Conservation (phyloP, 1,140 invertebrate genomes). For the Pteromalus puparum region DNA sequence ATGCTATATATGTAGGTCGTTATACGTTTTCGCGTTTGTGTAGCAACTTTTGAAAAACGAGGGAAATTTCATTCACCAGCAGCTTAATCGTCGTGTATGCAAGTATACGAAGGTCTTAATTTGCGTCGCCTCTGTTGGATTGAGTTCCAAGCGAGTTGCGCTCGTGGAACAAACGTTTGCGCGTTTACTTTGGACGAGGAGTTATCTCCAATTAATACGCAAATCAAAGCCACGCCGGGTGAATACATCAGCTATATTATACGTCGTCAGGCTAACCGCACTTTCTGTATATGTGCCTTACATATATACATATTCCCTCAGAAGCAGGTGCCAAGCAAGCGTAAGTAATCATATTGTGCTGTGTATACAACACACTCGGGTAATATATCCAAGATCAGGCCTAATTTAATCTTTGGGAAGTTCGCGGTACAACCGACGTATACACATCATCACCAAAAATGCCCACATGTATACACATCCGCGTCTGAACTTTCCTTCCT, state of each 20-base stretch:
- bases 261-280: not conserved
- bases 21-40: not conserved
- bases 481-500: not conserved
- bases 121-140: not conserved
- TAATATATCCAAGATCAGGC: not conserved
- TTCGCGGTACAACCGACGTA: not conserved
- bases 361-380: not conserved
- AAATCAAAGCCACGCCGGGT: constrained; percentile 1
- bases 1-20: not conserved
- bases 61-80: not conserved
- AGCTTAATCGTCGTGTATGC: not conserved
- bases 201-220: constrained; percentile 8
- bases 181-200: not conserved
- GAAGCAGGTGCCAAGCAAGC: not conserved
- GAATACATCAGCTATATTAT: not conserved
- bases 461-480: not conserved
- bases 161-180: not conserved
- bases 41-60: not conserved
- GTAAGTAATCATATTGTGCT: not conserved
- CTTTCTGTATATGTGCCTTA: not conserved
- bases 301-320: not conserved
- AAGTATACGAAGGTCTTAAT: not conserved
- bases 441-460: not conserved
- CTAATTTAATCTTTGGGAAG: constrained; percentile 27
- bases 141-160: too few species aligned